These are phyloP conservation scores for Harpalus rubripes DNA, from an alignment of 2,888 invertebrate species.

Conservation along the genomic window DNA sequence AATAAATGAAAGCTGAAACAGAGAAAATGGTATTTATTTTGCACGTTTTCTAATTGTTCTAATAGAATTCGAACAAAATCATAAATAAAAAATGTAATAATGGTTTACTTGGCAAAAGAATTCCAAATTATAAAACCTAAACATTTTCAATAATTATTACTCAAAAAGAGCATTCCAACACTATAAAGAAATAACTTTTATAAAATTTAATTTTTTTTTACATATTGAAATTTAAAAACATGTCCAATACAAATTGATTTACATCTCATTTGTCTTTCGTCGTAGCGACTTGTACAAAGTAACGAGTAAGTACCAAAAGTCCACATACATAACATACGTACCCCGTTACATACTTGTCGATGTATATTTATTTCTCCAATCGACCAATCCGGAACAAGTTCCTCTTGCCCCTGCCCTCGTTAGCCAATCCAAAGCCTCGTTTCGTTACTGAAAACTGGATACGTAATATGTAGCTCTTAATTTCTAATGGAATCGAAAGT, in stretches of 20 bases:
- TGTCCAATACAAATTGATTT: background rate
- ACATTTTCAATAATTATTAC: too few species aligned
- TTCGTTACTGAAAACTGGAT: slow-evolving; percentile 54
- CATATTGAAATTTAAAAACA: background rate
- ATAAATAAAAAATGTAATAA: too few species aligned
- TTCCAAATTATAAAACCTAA: too few species aligned
- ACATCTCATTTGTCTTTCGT: background rate
- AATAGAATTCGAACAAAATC: too few species aligned
- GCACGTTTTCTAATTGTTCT: too few species aligned
- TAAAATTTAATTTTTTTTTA: too few species aligned
- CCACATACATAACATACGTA: slow-evolving; percentile 12
- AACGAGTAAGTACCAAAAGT: slow-evolving; percentile 41
- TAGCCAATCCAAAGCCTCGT: slow-evolving; percentile 46
- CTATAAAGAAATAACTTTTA: too few species aligned
- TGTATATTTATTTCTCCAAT: slow-evolving; percentile 40
- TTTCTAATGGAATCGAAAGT: slow-evolving; percentile 75
- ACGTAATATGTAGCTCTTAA: slow-evolving; percentile 64
- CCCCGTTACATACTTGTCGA: slow-evolving; percentile 41
- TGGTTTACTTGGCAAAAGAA: too few species aligned
- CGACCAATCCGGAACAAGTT: slow-evolving; percentile 59
- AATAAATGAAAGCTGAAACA: too few species aligned
- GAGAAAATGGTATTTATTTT: too few species aligned
- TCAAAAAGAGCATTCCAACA: too few species aligned
- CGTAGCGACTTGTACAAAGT: slow-evolving; percentile 33
- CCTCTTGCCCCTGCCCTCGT: slow-evolving; percentile 28